Base-by-base conservation (phyloP, 2,888 invertebrate genomes). In the Agriopis marginaria region DNA sequence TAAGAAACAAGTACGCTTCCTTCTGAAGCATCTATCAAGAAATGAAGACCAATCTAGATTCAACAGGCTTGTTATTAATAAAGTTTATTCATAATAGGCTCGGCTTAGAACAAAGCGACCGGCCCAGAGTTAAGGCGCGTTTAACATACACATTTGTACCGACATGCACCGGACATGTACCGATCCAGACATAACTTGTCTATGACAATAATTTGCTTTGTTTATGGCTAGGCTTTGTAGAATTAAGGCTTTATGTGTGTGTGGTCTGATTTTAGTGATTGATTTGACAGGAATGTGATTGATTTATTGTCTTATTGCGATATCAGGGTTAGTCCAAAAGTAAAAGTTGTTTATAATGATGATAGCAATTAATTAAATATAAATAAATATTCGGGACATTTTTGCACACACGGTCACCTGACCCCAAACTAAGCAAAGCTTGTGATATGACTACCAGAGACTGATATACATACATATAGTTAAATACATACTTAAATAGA, bases 71-170 rank as follows among this genome's bases (percentile, higher is more conserved):
- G 44, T 54, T 63, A 14, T 42, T 54, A 58, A 54, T 53, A 54
- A 42, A 63, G 63, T 60, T 63, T 69, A 68, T 68, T 55, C 44
- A 54, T 50, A 44, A 12, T 17, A 45, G 44, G 11, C 55, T 53
- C 61, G 69, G 65, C 60, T 39, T 49, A 58, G 17, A 69, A 65
- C 69, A 69, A 69, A 69, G 69, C 61, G 56, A 40, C 54, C 47
- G 51, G 49, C 23, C 39, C 9, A 44, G 40, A 42, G 63, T 45
- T 47, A 60, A 55, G 51, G 44, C 53, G 14, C 40, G 58, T 68
- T 69, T 64, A 69, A 60, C 64, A 69, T 69, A 69, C 64, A 53
- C 65, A 69, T 69, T 69, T 65, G 69, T 69, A 65, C 12, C 44
- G 56, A 63, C 50, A 60, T 68, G 55, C 51, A 32, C 42, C 32